These are phyloP conservation scores for Chaunax sp. DNA, from an alignment of 2,797 vertebrate species.

Conservation along the genomic window DNA sequence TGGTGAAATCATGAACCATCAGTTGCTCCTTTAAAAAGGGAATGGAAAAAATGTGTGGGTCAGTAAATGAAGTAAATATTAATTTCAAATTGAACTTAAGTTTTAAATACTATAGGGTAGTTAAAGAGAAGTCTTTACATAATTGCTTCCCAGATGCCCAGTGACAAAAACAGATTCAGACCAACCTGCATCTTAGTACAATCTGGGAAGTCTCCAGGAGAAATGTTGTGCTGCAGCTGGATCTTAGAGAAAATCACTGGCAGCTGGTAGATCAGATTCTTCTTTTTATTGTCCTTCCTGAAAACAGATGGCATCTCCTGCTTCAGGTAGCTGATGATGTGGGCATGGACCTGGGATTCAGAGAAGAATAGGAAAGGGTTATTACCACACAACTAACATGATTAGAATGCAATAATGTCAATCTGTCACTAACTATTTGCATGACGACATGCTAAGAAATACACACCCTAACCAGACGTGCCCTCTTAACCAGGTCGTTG, in stretches of 20 bases:
- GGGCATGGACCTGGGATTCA: slow-evolving; percentile 87
- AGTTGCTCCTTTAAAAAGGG: slow-evolving; percentile 87
- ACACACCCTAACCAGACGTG: slow-evolving; percentile 91
- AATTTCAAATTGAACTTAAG: not conserved
- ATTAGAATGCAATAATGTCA: not conserved
- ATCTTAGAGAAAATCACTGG: slow-evolving; percentile 93
- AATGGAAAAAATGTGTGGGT: not conserved
- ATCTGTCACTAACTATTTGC: not conserved
- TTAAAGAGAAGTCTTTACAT: not conserved
- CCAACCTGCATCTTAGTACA: slow-evolving; percentile 94
- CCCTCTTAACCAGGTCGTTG: slow-evolving; percentile 94
- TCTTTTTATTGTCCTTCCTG: slow-evolving; percentile 94
- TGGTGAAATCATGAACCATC: slow-evolving; percentile 91
- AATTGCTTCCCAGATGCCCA: slow-evolving; percentile 9
- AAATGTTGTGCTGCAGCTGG: slow-evolving; percentile 93
- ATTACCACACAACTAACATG: not conserved
- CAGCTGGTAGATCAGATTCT: slow-evolving; percentile 91
- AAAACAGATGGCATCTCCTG: slow-evolving; percentile 95
- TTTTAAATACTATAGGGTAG: not conserved
- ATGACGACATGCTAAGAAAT: not conserved
- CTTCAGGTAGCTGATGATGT: slow-evolving; percentile 94
- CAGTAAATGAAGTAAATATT: not conserved
- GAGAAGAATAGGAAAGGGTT: slow-evolving; percentile 5
- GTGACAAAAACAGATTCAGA: slow-evolving; percentile 44
- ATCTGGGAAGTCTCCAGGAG: slow-evolving; percentile 93